Evolutionary conservation across 1,140 invertebrate genomes (phyloP).

Genomic region (Pseudomyrmex sp.): DNA sequence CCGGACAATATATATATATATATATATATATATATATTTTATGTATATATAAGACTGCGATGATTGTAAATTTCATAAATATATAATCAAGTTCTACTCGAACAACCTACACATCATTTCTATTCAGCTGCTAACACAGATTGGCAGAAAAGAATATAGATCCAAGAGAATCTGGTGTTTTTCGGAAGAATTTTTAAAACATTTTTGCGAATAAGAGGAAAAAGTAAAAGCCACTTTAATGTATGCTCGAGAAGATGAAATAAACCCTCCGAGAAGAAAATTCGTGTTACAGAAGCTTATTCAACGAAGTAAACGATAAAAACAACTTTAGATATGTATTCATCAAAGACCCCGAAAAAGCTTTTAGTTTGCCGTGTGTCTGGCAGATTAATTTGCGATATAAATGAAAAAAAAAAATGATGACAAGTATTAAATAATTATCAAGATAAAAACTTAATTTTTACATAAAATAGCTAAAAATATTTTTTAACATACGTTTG

Average conservation of each 20-base stretch:
- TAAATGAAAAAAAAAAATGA: neutral
- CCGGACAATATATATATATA: constrained; percentile 47
- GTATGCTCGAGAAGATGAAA: neutral
- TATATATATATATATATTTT: too few relatives aligned
- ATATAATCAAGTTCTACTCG: constrained; percentile 78
- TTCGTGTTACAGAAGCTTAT: neutral
- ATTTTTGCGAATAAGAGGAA: neutral
- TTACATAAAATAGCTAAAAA: neutral
- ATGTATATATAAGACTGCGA: constrained; percentile 41
- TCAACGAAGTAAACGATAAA: neutral
- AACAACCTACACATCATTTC: constrained; percentile 81
- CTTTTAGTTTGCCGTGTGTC: too few relatives aligned
- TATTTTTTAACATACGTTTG: neutral
- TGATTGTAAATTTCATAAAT: constrained; percentile 72
- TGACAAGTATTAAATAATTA: neutral
- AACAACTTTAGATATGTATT: neutral
- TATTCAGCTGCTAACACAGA: constrained; percentile 82
- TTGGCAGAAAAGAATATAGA: constrained; percentile 79
- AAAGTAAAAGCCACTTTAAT: neutral
- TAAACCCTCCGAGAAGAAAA: neutral
- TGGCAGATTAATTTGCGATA: neutral
- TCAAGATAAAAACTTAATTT: neutral
- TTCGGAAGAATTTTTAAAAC: constrained; percentile 12
- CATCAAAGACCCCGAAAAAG: neutral
- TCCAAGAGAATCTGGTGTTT: constrained; percentile 79